phyloP scores from a whole-genome alignment of 2,888 invertebrate species.

The Dryomyza anilis region DNA sequence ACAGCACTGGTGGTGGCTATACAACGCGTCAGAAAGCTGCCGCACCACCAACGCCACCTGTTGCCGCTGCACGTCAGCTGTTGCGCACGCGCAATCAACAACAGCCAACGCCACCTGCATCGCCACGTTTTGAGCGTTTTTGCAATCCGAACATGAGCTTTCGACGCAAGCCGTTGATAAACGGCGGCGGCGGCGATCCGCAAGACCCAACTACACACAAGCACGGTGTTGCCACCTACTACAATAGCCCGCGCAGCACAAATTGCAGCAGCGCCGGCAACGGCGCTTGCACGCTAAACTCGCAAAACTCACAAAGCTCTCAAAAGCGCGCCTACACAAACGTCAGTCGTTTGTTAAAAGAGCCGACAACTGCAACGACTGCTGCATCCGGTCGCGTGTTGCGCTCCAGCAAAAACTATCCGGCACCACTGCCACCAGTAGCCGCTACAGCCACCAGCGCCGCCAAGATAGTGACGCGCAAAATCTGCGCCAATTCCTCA shows the following conservation, averaged over 20 bases:
- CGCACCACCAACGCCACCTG: constrained; percentile 31
- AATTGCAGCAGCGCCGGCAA: constrained; percentile 27
- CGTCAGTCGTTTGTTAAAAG: constrained; percentile 51
- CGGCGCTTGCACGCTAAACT: constrained; percentile 25
- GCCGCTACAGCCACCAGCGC: constrained; percentile 36
- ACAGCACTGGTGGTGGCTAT: constrained; percentile 4
- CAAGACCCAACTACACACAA: constrained; percentile 50
- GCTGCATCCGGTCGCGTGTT: constrained; percentile 19
- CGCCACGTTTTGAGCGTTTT: constrained; percentile 41
- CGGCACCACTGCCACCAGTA: constrained; percentile 46
- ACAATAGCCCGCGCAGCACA: constrained; percentile 30
- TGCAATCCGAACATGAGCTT: constrained; percentile 44
- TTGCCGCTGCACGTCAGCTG: constrained; percentile 44
- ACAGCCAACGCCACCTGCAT: constrained; percentile 30
- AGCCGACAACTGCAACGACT: constrained; percentile 43
- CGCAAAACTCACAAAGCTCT: too few relatives aligned
- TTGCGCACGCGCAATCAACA: constrained; percentile 41
- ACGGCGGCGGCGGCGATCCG: constrained; percentile 41
- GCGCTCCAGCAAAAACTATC: constrained; percentile 50
- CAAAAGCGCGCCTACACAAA: constrained; percentile 58
- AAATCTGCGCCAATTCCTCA: constrained; percentile 44
- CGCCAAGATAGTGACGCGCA: constrained; percentile 46
- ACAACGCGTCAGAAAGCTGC: not conserved
- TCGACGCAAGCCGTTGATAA: constrained; percentile 36
- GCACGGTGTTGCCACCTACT: constrained; percentile 40